Conservation (phyloP, 2,888 invertebrate species). For the Synanthedon tipuliformis region DNA sequence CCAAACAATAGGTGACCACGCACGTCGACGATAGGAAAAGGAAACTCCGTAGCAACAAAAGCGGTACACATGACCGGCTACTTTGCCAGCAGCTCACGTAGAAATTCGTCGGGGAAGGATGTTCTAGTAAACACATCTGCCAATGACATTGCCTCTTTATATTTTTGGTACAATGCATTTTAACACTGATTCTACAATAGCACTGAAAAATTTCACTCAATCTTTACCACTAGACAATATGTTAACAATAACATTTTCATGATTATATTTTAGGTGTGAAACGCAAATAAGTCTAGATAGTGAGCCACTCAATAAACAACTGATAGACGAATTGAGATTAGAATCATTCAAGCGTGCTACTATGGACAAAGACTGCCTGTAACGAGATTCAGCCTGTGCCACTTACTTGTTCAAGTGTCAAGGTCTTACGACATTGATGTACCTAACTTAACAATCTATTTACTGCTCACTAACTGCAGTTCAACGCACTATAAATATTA, state of each 20-base stretch:
- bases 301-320: conserved; percentile 23
- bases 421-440: conserved; percentile 20
- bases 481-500: neutral
- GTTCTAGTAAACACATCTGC: conserved; percentile 33
- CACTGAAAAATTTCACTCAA: neutral
- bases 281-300: conserved; percentile 1
- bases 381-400: conserved; percentile 20
- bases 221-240: neutral
- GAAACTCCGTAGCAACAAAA: conserved; percentile 27
- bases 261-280: neutral
- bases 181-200: neutral
- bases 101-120: conserved; percentile 36
- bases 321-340: conserved; percentile 24
- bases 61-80: conserved; percentile 32
- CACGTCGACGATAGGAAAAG: conserved; percentile 36
- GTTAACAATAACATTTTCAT: neutral
- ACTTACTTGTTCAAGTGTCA: conserved; percentile 20
- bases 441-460: neutral
- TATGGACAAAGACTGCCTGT: conserved; percentile 15
- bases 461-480: conserved; percentile 1
- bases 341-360: conserved; percentile 28
- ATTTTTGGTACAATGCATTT: conserved; percentile 21
- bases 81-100: conserved; percentile 49
- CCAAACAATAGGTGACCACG: conserved; percentile 27
- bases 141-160: conserved; percentile 24